Conservation (phyloP, 2,113 vertebrate species). For the Prinia subflava region DNA sequence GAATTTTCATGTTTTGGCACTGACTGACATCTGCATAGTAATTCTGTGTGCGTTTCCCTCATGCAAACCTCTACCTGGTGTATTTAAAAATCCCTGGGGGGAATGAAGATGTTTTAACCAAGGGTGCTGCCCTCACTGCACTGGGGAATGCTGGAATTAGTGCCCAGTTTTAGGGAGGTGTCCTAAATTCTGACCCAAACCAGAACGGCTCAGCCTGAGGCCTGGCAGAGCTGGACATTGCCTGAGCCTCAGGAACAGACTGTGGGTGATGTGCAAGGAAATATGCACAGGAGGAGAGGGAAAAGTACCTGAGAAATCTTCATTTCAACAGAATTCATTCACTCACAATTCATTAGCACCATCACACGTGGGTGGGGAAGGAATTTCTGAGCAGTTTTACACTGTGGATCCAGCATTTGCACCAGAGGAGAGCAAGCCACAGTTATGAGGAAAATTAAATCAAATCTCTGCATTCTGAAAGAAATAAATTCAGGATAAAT, state of each 20-base stretch:
- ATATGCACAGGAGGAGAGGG: background rate
- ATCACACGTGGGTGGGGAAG: background rate
- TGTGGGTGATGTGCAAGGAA: background rate
- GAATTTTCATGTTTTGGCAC: constrained; percentile 30
- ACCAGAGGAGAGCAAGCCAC: background rate
- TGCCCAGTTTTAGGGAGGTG: background rate
- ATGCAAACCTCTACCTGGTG: background rate
- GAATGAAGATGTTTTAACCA: background rate
- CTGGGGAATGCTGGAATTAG: background rate
- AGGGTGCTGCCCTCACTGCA: background rate
- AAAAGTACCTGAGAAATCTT: background rate
- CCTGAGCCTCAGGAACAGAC: background rate
- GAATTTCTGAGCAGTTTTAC: background rate
- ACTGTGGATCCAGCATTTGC: background rate
- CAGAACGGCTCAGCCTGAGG: background rate
- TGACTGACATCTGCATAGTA: constrained; percentile 1
- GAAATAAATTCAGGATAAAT: background rate
- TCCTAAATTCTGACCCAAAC: background rate
- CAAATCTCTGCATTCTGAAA: background rate
- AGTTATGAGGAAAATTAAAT: background rate
- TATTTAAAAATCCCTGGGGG: background rate
- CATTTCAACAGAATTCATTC: background rate
- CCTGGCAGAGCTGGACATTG: background rate
- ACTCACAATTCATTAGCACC: background rate
- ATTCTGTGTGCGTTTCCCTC: background rate